Base-by-base conservation (phyloP, 1,140 invertebrate species). In the Drosophila repleta region DNA sequence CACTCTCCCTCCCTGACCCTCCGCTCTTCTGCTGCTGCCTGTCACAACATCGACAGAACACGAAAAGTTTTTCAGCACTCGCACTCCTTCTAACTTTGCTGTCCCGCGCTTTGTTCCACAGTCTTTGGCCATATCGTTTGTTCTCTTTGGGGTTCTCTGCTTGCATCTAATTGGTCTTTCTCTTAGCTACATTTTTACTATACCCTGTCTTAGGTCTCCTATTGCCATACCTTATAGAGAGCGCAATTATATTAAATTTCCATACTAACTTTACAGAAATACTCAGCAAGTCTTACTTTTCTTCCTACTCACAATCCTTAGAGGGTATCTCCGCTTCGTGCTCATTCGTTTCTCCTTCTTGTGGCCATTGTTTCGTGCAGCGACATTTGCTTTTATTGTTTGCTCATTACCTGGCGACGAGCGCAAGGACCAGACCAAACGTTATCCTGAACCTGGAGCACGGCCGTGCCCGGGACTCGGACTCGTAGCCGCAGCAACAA, bases 341-440 rank as follows among this genome's bases (percentile, higher is more conserved):
- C 15, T 45, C 37, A n/a, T 15, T 51, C 20, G 20, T 29, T 4
- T 3, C 8, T 56, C n/a, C 73, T 64, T 41, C 49, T 62, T 58
- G 57, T 68, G 66, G 51, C 74, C 75, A 76, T 87, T 87, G 83
- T 88, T 87, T 82, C 82, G 71, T 87, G 67, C 67, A 64, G 64
- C 46, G 71, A 60, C 79, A 79, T 87, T 88, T 87, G 82, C 83
- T 82, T 85, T 85, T 87, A 88, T 82, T 88, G 82, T 87, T 87
- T 87, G 82, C 82, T 87, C 83, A 87, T 87, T 87, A 87, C 87
- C 70, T 67, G 53, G 29, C 62, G 53, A 62, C 58, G 57, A 57
- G 51, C 20, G 53, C 24, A 39, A 48, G 18, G 20, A 21, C 15
- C 48, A 61, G 24, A 35, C n/a, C 64, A 29, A 29, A 41, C 20